Evolutionary conservation across 2,113 vertebrate species (phyloP).

Genomic region (Lophotis ruficrista): DNA sequence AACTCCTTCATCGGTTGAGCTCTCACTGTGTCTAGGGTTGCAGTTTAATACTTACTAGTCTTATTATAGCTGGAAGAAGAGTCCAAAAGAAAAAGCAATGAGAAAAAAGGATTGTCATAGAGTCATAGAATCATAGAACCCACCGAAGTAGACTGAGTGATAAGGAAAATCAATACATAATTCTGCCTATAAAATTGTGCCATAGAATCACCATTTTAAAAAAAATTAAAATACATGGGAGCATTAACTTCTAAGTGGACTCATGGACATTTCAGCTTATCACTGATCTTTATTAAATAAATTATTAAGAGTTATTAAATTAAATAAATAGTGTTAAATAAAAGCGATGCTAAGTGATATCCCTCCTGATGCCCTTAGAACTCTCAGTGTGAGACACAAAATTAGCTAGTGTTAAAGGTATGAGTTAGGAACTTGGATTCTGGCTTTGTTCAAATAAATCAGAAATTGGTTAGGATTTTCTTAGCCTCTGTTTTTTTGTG

Average conservation of each 20-base stretch:
- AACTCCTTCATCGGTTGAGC: background rate
- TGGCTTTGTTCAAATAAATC: background rate
- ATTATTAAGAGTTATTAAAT: no score
- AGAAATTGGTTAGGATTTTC: background rate
- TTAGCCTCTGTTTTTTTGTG: background rate
- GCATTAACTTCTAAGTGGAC: background rate
- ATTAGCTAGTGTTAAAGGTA: background rate
- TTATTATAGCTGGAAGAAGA: background rate
- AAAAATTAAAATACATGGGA: background rate
- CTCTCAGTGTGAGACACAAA: rapidly evolving
- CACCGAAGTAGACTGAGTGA: background rate
- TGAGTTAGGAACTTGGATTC: background rate
- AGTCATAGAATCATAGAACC: no score
- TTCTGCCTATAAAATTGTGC: background rate
- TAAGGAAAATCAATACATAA: background rate
- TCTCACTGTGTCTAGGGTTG: background rate
- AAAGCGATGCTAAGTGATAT: background rate
- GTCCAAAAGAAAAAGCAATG: background rate
- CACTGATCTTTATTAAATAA: background rate
- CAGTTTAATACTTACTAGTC: background rate
- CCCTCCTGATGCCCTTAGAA: background rate
- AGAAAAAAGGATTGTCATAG: background rate
- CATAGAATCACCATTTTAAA: background rate
- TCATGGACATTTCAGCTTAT: background rate
- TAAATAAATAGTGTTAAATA: background rate